A percentile compares a stretch with the other conserved stretches of the same genome.
phyloP scores from a whole-genome alignment of 1,140 invertebrate genomes.

The Pomacea maculata region DNA sequence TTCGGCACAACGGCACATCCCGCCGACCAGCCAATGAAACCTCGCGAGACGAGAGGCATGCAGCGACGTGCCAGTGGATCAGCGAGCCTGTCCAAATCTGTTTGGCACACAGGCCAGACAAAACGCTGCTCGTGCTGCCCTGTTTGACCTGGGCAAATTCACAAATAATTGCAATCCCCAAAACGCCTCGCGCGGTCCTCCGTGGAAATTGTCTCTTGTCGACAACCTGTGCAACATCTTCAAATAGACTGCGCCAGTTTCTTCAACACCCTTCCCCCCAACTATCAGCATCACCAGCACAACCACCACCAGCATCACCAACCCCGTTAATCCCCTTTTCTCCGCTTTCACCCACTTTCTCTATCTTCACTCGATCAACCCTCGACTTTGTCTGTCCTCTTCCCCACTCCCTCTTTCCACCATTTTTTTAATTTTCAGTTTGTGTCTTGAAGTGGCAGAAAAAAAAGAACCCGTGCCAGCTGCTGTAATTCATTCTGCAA shows the following conservation, averaged over 20 bases:
- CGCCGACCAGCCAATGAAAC: neutral
- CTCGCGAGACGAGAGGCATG: neutral
- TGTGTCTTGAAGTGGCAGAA: no score
- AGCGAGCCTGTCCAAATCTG: neutral
- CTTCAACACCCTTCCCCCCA: neutral
- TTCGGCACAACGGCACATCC: neutral
- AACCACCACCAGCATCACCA: neutral
- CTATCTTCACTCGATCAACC: neutral
- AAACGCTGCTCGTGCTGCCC: neutral
- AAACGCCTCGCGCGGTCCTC: neutral
- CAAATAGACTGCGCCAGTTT: neutral
- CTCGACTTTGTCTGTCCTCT: neutral
- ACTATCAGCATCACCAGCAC: no score
- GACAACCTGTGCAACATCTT: neutral
- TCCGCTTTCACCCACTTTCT: neutral
- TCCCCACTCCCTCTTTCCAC: no score
- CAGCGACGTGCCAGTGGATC: neutral
- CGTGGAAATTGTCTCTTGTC: neutral
- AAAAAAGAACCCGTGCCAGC: no score
- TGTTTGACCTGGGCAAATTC: slow-evolving; percentile 8
- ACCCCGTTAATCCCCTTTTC: neutral
- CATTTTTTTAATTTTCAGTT: no score
- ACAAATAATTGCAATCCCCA: neutral
- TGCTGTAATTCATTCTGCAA: no score
- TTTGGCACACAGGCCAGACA: neutral